A percentile compares a stretch with the other conserved stretches of the same genome.
These are phyloP conservation scores for Cyprinodon variegatus DNA, from an alignment of 2,113 vertebrate genomes.

Conservation along the genomic window DNA sequence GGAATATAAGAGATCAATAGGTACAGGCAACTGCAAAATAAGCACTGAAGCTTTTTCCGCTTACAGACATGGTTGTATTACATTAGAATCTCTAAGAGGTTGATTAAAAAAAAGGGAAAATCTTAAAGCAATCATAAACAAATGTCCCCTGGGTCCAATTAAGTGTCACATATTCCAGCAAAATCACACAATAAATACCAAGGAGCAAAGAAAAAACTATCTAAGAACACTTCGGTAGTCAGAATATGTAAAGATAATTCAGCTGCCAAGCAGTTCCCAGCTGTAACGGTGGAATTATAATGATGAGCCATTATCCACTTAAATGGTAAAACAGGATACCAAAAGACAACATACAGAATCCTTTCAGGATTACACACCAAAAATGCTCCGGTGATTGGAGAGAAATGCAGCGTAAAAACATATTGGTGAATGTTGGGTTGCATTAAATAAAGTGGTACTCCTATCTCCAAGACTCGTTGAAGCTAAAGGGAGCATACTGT, in stretches of 20 bases:
- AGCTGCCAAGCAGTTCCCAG: conserved; percentile 12
- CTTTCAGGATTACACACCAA: neutral
- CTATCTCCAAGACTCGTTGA: too few species aligned
- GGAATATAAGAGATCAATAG: neutral
- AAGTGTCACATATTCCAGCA: conserved; percentile 29
- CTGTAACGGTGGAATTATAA: conserved; percentile 8
- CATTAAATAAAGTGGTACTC: too few species aligned
- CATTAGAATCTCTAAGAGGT: conserved; percentile 27
- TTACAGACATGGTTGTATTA: neutral
- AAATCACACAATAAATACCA: conserved; percentile 18
- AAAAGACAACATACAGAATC: neutral
- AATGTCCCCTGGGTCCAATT: conserved; percentile 33
- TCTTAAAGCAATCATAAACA: conserved; percentile 9
- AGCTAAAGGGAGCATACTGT: too few species aligned
- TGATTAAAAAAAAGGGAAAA: conserved; percentile 22
- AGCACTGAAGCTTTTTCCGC: neutral
- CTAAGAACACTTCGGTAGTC: conserved; percentile 24
- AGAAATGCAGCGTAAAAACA: too few species aligned
- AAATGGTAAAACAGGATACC: neutral
- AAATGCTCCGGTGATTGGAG: neutral
- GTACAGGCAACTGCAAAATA: neutral
- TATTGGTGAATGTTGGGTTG: too few species aligned
- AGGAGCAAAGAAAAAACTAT: conserved; percentile 15
- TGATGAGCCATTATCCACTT: neutral
- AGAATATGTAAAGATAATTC: conserved; percentile 42